Conservation (phyloP, 2,797 vertebrate species). For the Anguilla marmorata region DNA sequence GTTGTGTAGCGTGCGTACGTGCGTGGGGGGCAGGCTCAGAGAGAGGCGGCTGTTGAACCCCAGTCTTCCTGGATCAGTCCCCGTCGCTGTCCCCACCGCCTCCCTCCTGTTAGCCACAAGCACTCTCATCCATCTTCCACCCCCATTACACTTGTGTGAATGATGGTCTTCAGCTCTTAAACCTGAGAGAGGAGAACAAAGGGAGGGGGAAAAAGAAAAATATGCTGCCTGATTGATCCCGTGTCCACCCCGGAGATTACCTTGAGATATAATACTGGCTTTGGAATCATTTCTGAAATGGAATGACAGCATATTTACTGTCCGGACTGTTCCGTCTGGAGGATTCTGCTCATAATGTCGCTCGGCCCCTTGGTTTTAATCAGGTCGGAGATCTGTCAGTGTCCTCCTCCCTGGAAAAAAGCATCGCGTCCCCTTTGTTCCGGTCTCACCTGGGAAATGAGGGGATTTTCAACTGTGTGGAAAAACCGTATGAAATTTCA, state of each 20-base stretch:
- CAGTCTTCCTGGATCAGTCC: conserved; percentile 16
- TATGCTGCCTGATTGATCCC: conserved; percentile 67
- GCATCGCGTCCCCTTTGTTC: conserved; percentile 21
- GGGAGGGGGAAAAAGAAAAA: conserved; percentile 66
- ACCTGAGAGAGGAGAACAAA: conserved; percentile 79
- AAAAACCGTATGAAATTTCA: neutral
- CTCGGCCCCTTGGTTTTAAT: neutral
- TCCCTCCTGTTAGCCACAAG: conserved; percentile 78
- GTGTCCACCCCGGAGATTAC: conserved; percentile 45
- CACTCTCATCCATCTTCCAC: conserved; percentile 82
- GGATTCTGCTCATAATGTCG: neutral
- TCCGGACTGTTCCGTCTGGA: neutral
- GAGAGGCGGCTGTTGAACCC: conserved; percentile 46
- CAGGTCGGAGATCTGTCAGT: neutral
- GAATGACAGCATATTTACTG: conserved; percentile 26
- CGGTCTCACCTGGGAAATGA: neutral
- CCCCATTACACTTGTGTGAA: conserved; percentile 79
- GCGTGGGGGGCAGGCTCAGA: conserved; percentile 33
- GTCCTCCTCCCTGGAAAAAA: neutral
- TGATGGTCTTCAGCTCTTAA: conserved; percentile 78
- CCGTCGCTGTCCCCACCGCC: conserved; percentile 65
- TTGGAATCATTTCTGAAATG: conserved; percentile 38
- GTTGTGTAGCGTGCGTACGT: neutral
- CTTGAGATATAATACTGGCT: conserved; percentile 46
- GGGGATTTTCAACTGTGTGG: conserved; percentile 17